Base-by-base conservation (phyloP, 2,113 vertebrate species). In the Callaeas wilsoni region DNA sequence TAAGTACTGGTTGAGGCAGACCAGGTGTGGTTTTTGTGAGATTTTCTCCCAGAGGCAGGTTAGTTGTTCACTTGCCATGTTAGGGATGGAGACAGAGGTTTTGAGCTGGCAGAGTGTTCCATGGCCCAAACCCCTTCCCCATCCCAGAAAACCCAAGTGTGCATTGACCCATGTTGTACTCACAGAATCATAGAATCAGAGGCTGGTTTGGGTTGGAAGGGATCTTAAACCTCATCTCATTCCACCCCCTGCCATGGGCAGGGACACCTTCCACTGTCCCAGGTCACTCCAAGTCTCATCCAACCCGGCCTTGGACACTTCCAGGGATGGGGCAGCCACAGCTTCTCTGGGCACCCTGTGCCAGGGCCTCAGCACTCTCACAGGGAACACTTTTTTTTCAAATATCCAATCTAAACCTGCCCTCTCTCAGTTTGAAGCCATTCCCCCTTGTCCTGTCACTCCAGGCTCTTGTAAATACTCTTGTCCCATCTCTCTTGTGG, bases 261-360 rank as follows among this genome's bases (percentile, higher is more conserved):
- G n/a, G n/a, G 47, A 53, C n/a, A 47, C 8, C 41, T 62, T 41
- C 41, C 33, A 32, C 14, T 6, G 5, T 0, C 26, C 29, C 46
- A 55, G 12, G 7, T 0, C 60, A 4, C 30, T 46, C 46, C 39
- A 39, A 53, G n/a, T 6, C 30, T 25, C 0, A 0, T 22, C 25
- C 53, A 47, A 0, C 17, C 21, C 37, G 30, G 0, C n/a, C 47
- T 60, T 32, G 30, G 7, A 32, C 10, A 35, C 8, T 76, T 6
- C 47, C 63, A 76, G 18, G 30, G 21, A 55, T 32, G 30, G 2
- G 4, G 14, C 41, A 47, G 1, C 26, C 63, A 41, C 62, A 69
- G 21, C 26, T 62, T 41, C 63, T 35, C n/a, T 55, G 20, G 25
- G 7, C 6, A 75, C 0, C 53, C 53, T 47, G 12, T 68, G 6